Evolutionary conservation across 2,888 invertebrate genomes (phyloP).

Genomic region (Drosophila antonietae): DNA sequence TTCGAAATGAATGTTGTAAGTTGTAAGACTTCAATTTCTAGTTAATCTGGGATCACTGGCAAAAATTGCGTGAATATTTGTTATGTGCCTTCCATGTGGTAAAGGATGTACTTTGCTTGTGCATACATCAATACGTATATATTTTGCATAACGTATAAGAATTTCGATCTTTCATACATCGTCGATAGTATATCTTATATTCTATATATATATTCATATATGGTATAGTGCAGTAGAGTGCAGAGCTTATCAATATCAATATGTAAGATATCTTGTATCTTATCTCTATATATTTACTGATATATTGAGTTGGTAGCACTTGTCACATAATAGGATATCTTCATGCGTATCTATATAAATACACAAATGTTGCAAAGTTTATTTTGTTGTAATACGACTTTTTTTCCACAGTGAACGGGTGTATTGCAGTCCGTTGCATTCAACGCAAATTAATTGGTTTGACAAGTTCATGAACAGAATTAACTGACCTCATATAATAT

Average conservation of each 20-base stretch:
- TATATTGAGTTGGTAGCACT: neutral
- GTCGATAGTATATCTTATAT: neutral
- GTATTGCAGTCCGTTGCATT: neutral
- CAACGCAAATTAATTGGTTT: too few species aligned
- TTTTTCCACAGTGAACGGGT: neutral
- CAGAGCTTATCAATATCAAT: neutral
- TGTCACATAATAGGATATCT: neutral
- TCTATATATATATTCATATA: too few species aligned
- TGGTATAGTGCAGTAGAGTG: too few species aligned
- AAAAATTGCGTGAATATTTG: too few species aligned
- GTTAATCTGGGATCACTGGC: too few species aligned
- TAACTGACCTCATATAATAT: constrained; percentile 3
- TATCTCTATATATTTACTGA: neutral
- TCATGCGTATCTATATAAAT: neutral
- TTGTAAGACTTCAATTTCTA: too few species aligned
- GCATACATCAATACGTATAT: too few species aligned
- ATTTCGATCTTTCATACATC: neutral
- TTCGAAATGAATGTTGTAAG: too few species aligned
- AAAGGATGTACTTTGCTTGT: too few species aligned
- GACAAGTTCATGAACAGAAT: constrained; percentile 1
- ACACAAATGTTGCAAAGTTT: neutral
- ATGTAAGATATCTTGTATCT: neutral
- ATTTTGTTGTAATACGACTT: neutral
- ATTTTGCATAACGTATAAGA: neutral
- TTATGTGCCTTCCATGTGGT: too few species aligned